These are phyloP conservation scores for Fistularia tabacaria DNA, from an alignment of 2,797 vertebrate genomes.

Conservation along the genomic window DNA sequence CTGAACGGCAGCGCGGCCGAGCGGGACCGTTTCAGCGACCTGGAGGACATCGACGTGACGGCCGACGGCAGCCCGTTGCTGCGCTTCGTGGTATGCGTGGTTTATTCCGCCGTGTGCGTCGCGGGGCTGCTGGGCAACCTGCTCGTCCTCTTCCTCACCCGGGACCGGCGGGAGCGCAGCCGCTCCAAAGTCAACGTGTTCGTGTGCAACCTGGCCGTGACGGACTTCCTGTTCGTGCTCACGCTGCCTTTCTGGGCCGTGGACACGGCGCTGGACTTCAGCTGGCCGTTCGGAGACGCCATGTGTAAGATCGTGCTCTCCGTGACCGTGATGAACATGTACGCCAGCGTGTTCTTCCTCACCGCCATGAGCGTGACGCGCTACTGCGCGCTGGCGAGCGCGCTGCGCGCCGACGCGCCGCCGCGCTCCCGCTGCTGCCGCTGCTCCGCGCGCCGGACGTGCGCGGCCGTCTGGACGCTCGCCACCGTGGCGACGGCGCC, in stretches of 20 bases:
- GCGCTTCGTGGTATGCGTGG: slow-evolving; percentile 60
- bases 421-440: slow-evolving; percentile 17
- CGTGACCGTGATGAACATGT: slow-evolving; percentile 84
- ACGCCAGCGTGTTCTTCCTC: slow-evolving; percentile 82
- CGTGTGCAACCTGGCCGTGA: slow-evolving; percentile 75
- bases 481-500: slow-evolving; percentile 73
- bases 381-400: slow-evolving; percentile 74
- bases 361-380: slow-evolving; percentile 81
- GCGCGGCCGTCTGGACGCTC: slow-evolving; percentile 65
- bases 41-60: slow-evolving; percentile 70
- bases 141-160: slow-evolving; percentile 74
- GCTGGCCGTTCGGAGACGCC: slow-evolving; percentile 81
- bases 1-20: slow-evolving; percentile 47
- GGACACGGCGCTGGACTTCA: slow-evolving; percentile 80
- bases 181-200: slow-evolving; percentile 73
- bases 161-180: slow-evolving; percentile 61
- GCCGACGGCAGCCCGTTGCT: slow-evolving; percentile 64
- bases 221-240: slow-evolving; percentile 80
- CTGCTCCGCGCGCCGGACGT: slow-evolving; percentile 62
- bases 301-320: slow-evolving; percentile 81
- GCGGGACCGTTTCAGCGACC: slow-evolving; percentile 42
- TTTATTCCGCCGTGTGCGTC: slow-evolving; percentile 70
- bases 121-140: slow-evolving; percentile 73
- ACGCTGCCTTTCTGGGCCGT: slow-evolving; percentile 82
- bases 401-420: slow-evolving; percentile 54